Percentiles rank a stretch among this genome's conserved stretches.
Evolutionary conservation across 1,140 invertebrate genomes (phyloP).

Genomic region (Solenopsis fugax): DNA sequence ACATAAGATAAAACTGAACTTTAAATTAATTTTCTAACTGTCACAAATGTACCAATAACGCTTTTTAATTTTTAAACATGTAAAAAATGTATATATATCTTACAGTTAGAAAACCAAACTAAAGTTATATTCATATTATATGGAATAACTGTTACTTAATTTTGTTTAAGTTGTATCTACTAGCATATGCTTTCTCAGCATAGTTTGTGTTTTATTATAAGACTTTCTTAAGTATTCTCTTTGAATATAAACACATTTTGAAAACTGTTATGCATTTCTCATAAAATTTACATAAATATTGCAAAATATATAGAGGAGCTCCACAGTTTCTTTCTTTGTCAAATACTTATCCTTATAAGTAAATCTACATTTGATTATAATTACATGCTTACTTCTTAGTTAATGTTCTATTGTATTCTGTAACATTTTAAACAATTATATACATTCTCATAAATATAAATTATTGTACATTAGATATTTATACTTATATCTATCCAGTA

Average conservation of each 20-base stretch:
- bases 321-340: background rate
- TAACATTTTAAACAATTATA: conserved; percentile 77
- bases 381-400: conserved; percentile 67
- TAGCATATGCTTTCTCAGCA: background rate
- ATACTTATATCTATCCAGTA: conserved; percentile 68
- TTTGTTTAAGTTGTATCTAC: conserved; percentile 6
- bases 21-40: conserved; percentile 5
- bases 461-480: conserved; percentile 79
- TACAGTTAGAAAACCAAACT: background rate
- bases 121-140: conserved; percentile 4
- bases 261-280: background rate
- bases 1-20: background rate
- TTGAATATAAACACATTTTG: conserved; percentile 1
- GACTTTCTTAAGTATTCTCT: background rate
- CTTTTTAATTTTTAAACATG: background rate
- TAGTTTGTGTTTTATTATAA: background rate
- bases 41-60: background rate
- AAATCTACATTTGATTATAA: conserved; percentile 69
- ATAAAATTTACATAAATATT: conserved; percentile 40
- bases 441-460: conserved; percentile 82
- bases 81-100: background rate
- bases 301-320: conserved; percentile 31
- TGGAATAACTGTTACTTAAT: background rate
- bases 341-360: conserved; percentile 45
- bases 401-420: conserved; percentile 61